Evolutionary conservation across 1,140 invertebrate genomes (phyloP), one percentile per base, ranked within the genome.

Genomic region (Aporrectodea caliginosa): DNA sequence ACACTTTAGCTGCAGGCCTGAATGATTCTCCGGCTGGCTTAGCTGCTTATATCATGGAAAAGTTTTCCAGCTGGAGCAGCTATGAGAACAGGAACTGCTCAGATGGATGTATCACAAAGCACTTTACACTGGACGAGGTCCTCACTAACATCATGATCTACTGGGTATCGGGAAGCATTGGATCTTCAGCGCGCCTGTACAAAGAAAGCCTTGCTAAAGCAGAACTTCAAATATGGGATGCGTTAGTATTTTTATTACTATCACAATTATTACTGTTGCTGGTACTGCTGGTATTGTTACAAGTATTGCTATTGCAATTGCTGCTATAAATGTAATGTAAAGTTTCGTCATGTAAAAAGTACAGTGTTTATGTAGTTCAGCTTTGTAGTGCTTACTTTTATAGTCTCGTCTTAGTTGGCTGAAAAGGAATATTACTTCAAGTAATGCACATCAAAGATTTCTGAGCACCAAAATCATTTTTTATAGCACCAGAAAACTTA

Each of bases 111-210:
- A 84, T 96, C 0, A 89, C 90, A 0, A 80, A 87, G 58, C 91
- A 91, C 81, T 92, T 90, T 84, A 86, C 89, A 2, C 86, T 93
- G 73, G 93, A 94, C 74, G 93, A 95, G 82, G 86, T 97, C 1
- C 87, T 97, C 1, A 95, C 96, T 81, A 95, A 95, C 84, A 84
- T 97, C 0, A 96, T 95, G 93, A 86, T 96, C 34, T 97, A 96
- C 86, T 97, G 94, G 92, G 84, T 92, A 0, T 92, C 92, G 0
- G 91, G 92, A 79, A 92, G 92, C 0, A 93, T 95, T 1, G 93
- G 93, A 0, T 92, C 93, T 0, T 93, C 93, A 0, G 89, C 91
- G 83, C 89, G 95, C 77, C 87, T 94, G 2, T 96, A 95, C 82
- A 88, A 92, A 0, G 94, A 95, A 86, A 87, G 84, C 0, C 90